Evolutionary conservation across 1,140 invertebrate species (phyloP).

Genomic region (Orius insidiosus): DNA sequence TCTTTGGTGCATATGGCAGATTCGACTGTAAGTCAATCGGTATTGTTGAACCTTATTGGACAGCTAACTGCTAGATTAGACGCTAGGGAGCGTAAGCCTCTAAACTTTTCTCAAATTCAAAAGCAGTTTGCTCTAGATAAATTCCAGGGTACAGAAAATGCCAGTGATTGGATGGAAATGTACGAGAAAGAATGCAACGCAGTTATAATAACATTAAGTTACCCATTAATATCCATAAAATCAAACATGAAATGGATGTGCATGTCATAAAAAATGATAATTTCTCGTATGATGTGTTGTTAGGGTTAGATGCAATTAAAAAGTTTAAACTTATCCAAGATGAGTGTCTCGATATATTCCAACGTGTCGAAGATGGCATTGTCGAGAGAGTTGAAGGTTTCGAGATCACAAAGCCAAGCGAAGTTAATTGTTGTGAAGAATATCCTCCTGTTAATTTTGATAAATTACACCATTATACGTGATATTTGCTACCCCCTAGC

Average conservation of each 20-base stretch:
- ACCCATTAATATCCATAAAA: conserved; percentile 18
- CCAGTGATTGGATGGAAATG: background rate
- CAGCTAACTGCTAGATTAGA: background rate
- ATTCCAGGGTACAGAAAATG: background rate
- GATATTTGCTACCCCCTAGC: conserved; percentile 20
- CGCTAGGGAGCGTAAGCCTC: background rate
- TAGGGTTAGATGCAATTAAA: conserved; percentile 17
- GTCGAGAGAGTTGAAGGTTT: background rate
- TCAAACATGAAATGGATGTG: conserved; percentile 15
- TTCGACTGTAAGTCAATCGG: background rate
- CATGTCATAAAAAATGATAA: conserved; percentile 16
- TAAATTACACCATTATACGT: background rate
- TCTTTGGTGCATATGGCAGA: background rate
- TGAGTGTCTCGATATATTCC: conserved; percentile 16
- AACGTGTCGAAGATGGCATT: background rate
- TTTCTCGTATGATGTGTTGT: conserved; percentile 16
- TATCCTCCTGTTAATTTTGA: background rate
- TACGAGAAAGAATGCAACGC: conserved; percentile 11
- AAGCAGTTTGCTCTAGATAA: background rate
- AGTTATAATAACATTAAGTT: conserved; percentile 9
- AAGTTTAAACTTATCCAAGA: conserved; percentile 17
- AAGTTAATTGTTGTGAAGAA: background rate
- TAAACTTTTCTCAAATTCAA: background rate
- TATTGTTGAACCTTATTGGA: too few relatives aligned
- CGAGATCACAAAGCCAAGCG: too few relatives aligned